phyloP scores from a whole-genome alignment of 2,888 invertebrate species.

The Andrena chrysosceles region DNA sequence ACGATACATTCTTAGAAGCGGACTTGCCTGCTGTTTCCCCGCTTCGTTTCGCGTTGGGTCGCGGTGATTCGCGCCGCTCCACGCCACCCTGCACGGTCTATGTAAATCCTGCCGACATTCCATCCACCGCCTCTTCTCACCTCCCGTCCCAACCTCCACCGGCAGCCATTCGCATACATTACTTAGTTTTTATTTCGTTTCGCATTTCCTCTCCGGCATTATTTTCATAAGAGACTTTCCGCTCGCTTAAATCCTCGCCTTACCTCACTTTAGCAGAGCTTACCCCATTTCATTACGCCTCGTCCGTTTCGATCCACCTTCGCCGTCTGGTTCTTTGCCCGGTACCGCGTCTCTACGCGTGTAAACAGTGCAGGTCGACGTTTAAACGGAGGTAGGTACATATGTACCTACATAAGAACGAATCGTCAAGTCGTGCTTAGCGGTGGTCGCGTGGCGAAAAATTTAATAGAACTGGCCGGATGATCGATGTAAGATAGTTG shows the following conservation, averaged over 20 bases:
- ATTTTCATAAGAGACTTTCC: constrained; percentile 80
- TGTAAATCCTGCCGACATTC: constrained; percentile 75
- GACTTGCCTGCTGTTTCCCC: constrained; percentile 47
- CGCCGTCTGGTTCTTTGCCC: not conserved
- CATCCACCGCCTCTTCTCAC: constrained; percentile 50
- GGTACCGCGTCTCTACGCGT: not conserved
- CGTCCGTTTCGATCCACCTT: not conserved
- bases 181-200: constrained; percentile 81
- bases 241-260: constrained; percentile 64
- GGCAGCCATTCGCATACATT: constrained; percentile 79
- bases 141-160: constrained; percentile 52
- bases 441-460: constrained; percentile 65
- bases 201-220: constrained; percentile 79
- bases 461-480: constrained; percentile 79
- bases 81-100: constrained; percentile 64
- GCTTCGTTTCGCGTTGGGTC: constrained; percentile 47
- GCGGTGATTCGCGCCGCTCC: constrained; percentile 18
- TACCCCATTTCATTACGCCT: not conserved
- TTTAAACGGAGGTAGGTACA: not conserved
- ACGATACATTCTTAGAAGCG: constrained; percentile 78
- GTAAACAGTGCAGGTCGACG: not conserved
- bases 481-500: constrained; percentile 83
- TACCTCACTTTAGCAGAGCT: constrained; percentile 56
- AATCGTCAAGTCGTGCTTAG: constrained; percentile 37
- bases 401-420: too few species aligned